Conservation (phyloP, 2,113 vertebrate genomes). For the Calidris pygmaea region DNA sequence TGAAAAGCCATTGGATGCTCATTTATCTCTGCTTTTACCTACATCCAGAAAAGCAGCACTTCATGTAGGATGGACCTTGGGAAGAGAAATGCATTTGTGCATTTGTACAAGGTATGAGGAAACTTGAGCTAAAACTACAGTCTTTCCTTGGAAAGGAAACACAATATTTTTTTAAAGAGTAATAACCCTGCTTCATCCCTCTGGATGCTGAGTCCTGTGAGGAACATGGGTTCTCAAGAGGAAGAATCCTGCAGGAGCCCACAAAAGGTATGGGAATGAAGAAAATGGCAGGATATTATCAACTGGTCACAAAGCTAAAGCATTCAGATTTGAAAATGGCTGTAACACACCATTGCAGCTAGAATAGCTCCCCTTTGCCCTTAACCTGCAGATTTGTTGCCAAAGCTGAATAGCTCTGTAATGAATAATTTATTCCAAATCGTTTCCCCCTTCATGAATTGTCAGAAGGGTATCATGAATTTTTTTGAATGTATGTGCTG, state of each 20-base stretch:
- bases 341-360: background rate
- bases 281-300: background rate
- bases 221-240: background rate
- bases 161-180: background rate
- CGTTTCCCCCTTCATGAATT: background rate
- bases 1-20: background rate
- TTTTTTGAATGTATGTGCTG: background rate
- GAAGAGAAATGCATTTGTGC: background rate
- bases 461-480: background rate
- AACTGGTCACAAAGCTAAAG: background rate
- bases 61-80: background rate
- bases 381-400: slow-evolving; percentile 11
- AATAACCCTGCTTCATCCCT: background rate
- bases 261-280: background rate
- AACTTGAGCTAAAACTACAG: background rate
- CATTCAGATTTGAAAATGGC: background rate
- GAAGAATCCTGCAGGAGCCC: background rate
- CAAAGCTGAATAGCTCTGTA: slow-evolving; percentile 22
- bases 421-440: slow-evolving; percentile 49
- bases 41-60: background rate
- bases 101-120: background rate
- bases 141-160: background rate
- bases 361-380: background rate
- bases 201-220: background rate
- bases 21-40: background rate